A percentile compares a stretch with the other conserved stretches of the same genome.
Conservation (phyloP, 2,888 invertebrate genomes). For the Caenorhabditis sp. region DNA sequence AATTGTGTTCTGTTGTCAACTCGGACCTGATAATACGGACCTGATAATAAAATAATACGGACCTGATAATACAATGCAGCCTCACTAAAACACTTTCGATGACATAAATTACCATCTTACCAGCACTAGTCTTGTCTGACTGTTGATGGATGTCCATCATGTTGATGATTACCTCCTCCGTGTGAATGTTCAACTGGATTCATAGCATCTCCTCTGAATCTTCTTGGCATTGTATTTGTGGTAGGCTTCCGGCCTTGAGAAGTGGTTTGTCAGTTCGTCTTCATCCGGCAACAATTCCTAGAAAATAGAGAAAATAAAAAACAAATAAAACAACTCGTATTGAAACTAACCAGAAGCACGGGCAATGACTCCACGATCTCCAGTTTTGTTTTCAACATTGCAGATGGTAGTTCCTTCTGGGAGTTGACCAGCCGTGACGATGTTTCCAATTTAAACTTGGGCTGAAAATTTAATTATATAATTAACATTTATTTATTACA, state of each 20-base stretch:
- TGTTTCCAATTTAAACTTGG: slow-evolving; percentile 85
- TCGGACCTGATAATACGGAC: no score
- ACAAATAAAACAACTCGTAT: not conserved
- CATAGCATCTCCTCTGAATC: slow-evolving; percentile 96
- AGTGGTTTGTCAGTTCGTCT: no score
- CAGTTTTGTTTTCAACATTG: slow-evolving; percentile 97
- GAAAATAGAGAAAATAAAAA: no score
- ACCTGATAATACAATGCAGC: no score
- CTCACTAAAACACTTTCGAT: no score
- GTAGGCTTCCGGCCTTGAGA: no score
- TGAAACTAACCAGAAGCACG: slow-evolving; percentile 81
- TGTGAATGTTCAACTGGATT: slow-evolving; percentile 99
- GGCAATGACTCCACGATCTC: slow-evolving; percentile 95
- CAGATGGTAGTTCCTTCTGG: slow-evolving; percentile 99
- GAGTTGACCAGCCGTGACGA: slow-evolving; percentile 96
- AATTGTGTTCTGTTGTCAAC: no score
- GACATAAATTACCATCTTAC: slow-evolving; percentile 84
- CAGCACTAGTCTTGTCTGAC: slow-evolving; percentile 96
- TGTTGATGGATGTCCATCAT: slow-evolving; percentile 99
- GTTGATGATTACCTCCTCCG: slow-evolving; percentile 99
- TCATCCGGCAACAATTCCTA: no score
- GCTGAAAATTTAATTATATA: slow-evolving; percentile 75
- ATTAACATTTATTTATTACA: not conserved
- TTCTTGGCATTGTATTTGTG: no score
- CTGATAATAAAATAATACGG: no score